Evolutionary conservation across 2,797 vertebrate genomes (phyloP).

Genomic region (Triplophysa bombifrons): DNA sequence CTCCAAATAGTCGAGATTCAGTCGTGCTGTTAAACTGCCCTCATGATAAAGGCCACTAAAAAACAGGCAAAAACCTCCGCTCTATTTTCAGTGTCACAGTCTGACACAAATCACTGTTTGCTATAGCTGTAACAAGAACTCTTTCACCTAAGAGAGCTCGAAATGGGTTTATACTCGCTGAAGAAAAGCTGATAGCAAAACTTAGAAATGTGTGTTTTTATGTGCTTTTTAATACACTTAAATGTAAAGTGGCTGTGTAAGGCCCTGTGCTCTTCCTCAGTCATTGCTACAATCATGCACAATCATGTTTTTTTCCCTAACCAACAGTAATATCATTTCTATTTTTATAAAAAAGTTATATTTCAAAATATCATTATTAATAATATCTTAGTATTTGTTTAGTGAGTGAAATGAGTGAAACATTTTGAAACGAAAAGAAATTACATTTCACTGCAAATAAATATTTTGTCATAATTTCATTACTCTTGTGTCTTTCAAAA

Average conservation of each 20-base stretch:
- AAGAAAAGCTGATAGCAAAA: conserved; percentile 18
- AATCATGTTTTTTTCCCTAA: background rate
- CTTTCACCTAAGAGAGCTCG: conserved; percentile 1
- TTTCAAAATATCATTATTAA: too few relatives aligned
- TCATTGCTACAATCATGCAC: background rate
- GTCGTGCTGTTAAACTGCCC: conserved; percentile 59
- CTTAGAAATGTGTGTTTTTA: background rate
- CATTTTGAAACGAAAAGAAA: too few relatives aligned
- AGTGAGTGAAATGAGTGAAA: too few relatives aligned
- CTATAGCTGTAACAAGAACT: conserved; percentile 29
- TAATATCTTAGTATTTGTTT: too few relatives aligned
- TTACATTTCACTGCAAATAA: too few relatives aligned
- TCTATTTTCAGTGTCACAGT: conserved; percentile 56
- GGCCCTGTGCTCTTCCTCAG: background rate
- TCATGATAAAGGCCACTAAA: conserved; percentile 68
- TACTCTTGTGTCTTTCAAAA: too few relatives aligned
- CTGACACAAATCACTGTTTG: conserved; percentile 52
- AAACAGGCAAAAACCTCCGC: conserved; percentile 63
- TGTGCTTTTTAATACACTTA: conserved; percentile 1
- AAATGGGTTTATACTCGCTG: conserved; percentile 14
- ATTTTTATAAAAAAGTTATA: background rate
- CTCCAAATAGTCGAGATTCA: conserved; percentile 64
- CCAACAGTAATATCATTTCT: background rate
- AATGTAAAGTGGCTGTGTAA: background rate
- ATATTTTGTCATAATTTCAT: too few relatives aligned